These are phyloP conservation scores for Bimastos eiseni DNA, from an alignment of 2,888 invertebrate species.

Conservation along the genomic window DNA sequence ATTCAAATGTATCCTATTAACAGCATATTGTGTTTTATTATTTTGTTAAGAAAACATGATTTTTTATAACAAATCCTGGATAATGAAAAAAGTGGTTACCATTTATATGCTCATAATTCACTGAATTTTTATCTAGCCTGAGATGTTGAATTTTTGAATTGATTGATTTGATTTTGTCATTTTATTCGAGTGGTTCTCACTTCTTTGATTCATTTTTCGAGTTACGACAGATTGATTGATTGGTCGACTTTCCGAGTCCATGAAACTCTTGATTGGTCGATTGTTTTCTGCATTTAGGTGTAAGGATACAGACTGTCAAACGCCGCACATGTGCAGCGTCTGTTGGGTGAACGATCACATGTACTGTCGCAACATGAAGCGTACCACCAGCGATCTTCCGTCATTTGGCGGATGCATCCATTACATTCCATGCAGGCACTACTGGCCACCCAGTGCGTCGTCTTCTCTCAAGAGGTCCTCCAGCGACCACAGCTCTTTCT, in stretches of 20 bases:
- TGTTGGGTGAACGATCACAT: slow-evolving; percentile 44
- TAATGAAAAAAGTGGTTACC: too few species aligned
- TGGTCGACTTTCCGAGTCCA: background rate
- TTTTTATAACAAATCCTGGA: too few species aligned
- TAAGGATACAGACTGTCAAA: slow-evolving; percentile 34
- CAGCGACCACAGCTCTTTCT: background rate
- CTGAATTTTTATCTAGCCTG: too few species aligned
- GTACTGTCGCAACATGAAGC: slow-evolving; percentile 43
- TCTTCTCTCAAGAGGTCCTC: background rate
- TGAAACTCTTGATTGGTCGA: background rate
- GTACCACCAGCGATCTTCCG: slow-evolving; percentile 35
- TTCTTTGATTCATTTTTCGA: too few species aligned
- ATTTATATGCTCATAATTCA: too few species aligned
- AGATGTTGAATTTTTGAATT: too few species aligned
- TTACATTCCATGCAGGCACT: slow-evolving; percentile 40
- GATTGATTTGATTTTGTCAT: too few species aligned
- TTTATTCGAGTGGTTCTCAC: too few species aligned
- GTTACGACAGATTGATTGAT: background rate
- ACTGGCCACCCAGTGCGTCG: background rate
- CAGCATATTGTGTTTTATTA: too few species aligned
- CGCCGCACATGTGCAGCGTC: slow-evolving; percentile 42
- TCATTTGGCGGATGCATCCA: slow-evolving; percentile 41
- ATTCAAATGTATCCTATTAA: too few species aligned
- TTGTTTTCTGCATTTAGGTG: background rate
- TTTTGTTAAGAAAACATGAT: too few species aligned